Conservation (phyloP, 2,888 invertebrate species). For the Aphodius sticticus region DNA sequence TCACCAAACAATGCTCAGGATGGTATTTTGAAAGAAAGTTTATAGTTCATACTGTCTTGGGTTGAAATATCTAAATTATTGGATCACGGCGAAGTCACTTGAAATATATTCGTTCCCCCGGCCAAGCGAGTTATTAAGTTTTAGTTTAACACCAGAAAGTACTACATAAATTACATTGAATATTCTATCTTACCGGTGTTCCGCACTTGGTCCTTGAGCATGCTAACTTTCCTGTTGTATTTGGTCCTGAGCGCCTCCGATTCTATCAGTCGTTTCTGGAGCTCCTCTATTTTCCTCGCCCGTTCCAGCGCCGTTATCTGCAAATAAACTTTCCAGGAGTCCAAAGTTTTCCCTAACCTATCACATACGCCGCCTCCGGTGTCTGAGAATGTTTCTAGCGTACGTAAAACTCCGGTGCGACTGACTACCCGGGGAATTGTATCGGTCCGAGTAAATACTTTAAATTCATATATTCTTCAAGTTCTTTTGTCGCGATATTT, state of each 20-base stretch:
- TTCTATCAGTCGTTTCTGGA: conserved; percentile 82
- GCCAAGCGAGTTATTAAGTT: too few species aligned
- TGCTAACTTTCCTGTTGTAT: conserved; percentile 74
- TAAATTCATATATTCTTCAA: conserved; percentile 22
- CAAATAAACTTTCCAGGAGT: conserved; percentile 40
- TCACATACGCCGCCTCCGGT: background rate
- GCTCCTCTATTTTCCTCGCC: conserved; percentile 83
- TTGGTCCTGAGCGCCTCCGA: conserved; percentile 80
- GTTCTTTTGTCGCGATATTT: background rate
- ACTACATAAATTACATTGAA: background rate
- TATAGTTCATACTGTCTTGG: too few species aligned
- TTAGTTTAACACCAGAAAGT: background rate
- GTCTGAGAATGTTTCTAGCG: background rate
- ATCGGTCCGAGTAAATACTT: conserved; percentile 22
- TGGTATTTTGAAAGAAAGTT: too few species aligned
- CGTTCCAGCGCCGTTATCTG: conserved; percentile 85
- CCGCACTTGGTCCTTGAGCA: conserved; percentile 77
- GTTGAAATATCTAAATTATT: too few species aligned
- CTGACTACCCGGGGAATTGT: conserved; percentile 13
- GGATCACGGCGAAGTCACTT: too few species aligned
- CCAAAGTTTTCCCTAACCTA: background rate
- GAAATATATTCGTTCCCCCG: too few species aligned
- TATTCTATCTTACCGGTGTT: conserved; percentile 56
- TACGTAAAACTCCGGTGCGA: background rate
- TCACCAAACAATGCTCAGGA: too few species aligned